Base-by-base conservation (phyloP, 2,888 invertebrate species). In the Spodoptera exigua region DNA sequence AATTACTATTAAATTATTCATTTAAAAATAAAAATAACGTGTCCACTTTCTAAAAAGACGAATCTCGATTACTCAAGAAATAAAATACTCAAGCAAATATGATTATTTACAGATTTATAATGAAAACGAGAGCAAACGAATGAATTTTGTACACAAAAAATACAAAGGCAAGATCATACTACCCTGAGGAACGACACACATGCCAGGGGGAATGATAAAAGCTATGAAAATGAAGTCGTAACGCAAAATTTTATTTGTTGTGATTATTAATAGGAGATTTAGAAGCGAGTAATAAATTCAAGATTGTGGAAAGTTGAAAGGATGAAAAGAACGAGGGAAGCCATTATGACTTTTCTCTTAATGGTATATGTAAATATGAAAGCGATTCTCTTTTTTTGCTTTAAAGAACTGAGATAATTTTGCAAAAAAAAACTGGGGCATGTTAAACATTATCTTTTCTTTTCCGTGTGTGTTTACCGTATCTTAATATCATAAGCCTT, bases 211-310 rank as follows among this genome's bases (percentile, higher is more conserved):
- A 53, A 59, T 65, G 53, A 59, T 53, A 52, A 49, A 45, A 59
- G 13, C 12, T 11, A n/a, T 0, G 34, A 17, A 37, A 46, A 37
- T 43, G 43, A 14, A 46, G 27, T 39, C 36, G 36, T 46, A 12
- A 14, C 44, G 36, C 39, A 46, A 57, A 70, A 67, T 59, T 58
- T 27, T 67, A 58, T 58, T 60, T 52, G 32, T 49, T 60, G 36
- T 13, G 44, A 49, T 67, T 51, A 48, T 60, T 55, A 62, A 67
- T 48, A 36, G 32, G 34, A 48, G 59, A 59, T 57, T 14, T 53
- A 47, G 41, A 9, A 48, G 37, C 36, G 36, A 59, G 7, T 41
- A 53, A 59, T 59, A 47, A 39, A 47, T 68, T 62, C 49, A 40
- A 34, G 32, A n/a, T 34, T n/a, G 18, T 39, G 27, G 61, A 27